Evolutionary conservation across 2,113 vertebrate species (phyloP), one percentile per base, ranked within the genome.

Genomic region (Pyrgilauda ruficollis): DNA sequence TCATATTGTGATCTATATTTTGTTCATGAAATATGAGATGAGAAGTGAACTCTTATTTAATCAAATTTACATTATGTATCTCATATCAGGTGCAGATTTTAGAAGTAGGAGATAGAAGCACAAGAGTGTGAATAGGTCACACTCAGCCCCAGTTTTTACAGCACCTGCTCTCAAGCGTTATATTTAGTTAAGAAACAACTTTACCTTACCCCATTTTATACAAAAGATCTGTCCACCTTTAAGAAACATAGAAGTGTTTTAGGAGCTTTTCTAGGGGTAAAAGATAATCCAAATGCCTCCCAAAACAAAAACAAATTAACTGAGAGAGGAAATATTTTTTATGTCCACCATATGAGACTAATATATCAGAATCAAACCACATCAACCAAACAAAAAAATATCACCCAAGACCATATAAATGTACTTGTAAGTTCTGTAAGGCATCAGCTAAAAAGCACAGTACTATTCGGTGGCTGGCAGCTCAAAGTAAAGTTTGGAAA

Each of bases 381-480:
- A 72, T 0, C n/a, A 92, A 93, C 13, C 3, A 61, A 76, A 26
- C 1, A 11, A 46, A 59, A 33, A 52, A 64, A 44, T 16, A 21
- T 19, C 44, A 69, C 4, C 3, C 18, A 56, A 52, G 37, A 61
- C 12, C 0, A 0, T 53, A 7, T 5, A 37, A 50, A 27, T 7
- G 7, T 62, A 23, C 4, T n/a, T 58, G 7, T 37, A 64, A 76
- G 37, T 41, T 61, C 31, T 68, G 9, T 75, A 72, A 72, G 13
- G 10, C 16, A 56, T 43, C 44, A 50, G 14, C 15, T 75, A 43
- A 87, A 89, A 92, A 84, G 5, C 27, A 78, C 44, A 44, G 9
- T n/a, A 21, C 50, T 37, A 68, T 81, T 89, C 62, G 61, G 8
- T 41, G 15, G 4, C 43, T 81, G 43, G 17, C 12, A 79, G 13